These are phyloP conservation scores for Macropis europaea DNA, from an alignment of 2,888 invertebrate genomes.

Conservation along the genomic window DNA sequence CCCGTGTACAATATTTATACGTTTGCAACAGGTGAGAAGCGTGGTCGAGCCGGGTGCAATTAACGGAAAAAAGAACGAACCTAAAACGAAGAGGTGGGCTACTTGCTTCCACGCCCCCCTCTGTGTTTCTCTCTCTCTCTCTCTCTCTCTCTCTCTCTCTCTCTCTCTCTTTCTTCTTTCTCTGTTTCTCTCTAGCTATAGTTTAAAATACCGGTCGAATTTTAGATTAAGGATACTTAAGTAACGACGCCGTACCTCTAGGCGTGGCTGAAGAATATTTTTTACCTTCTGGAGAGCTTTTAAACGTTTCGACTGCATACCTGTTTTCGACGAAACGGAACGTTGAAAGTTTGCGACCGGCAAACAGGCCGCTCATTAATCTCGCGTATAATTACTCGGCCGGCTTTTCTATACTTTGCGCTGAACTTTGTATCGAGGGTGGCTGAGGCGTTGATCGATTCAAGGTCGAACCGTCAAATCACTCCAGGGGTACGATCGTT, in stretches of 20 bases:
- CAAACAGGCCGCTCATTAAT: constrained; percentile 55
- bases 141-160: no score
- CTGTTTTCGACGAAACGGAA: constrained; percentile 20
- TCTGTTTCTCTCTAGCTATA: constrained; percentile 15
- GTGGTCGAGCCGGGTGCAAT: constrained; percentile 44
- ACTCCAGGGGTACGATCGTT: no score
- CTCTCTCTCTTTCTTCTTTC: no score
- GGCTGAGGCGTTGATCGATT: constrained; percentile 1
- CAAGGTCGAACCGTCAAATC: no score
- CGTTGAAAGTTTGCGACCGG: constrained; percentile 39
- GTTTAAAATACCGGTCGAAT: constrained; percentile 26
- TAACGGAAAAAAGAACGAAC: constrained; percentile 45
- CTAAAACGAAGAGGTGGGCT: background rate
- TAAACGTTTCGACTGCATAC: background rate
- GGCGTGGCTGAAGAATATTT: constrained; percentile 65
- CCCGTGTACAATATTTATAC: constrained; percentile 55
- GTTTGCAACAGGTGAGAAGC: constrained; percentile 66
- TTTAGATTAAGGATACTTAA: constrained; percentile 50
- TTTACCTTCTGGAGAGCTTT: constrained; percentile 39
- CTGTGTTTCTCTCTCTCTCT: no score
- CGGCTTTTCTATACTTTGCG: constrained; percentile 1
- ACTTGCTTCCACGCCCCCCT: no score
- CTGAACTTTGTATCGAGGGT: constrained; percentile 20
- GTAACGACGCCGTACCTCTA: constrained; percentile 45
- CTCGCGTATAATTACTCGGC: constrained; percentile 48